Conservation (phyloP, 2,113 vertebrate genomes). For the Nannospalax galili region DNA sequence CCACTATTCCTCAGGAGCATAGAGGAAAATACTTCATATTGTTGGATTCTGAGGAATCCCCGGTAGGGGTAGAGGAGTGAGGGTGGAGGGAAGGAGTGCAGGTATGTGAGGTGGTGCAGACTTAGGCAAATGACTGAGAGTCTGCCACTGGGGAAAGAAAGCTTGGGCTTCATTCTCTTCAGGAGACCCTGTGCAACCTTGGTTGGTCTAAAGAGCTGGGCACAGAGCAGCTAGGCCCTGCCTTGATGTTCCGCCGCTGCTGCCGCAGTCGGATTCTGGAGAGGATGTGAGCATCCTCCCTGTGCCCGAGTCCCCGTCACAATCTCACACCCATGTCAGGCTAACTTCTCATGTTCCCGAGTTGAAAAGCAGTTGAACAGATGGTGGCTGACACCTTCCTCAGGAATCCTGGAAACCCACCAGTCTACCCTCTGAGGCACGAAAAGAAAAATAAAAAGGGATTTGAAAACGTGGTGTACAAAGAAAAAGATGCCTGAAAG, state of each 20-base stretch:
- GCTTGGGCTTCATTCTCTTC: neutral
- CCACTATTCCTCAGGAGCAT: neutral
- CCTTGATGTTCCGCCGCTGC: neutral
- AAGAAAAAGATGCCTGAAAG: neutral
- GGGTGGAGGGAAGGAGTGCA: neutral
- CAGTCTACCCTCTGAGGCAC: slow-evolving; percentile 73
- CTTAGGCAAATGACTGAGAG: neutral
- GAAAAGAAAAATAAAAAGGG: slow-evolving; percentile 3
- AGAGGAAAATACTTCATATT: neutral
- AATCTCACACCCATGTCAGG: slow-evolving; percentile 58
- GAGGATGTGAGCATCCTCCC: slow-evolving; percentile 31
- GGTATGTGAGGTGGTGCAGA: too few relatives aligned
- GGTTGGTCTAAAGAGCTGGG: neutral
- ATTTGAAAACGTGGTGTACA: neutral
- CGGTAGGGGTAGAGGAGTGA: neutral
- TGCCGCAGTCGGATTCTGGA: neutral
- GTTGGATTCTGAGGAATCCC: neutral
- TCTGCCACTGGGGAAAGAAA: neutral
- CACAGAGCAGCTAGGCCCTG: neutral
- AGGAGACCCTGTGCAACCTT: neutral
- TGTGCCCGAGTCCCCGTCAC: neutral
- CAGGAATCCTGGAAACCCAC: slow-evolving; percentile 79
- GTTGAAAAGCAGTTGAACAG: slow-evolving; percentile 71
- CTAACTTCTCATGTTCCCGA: slow-evolving; percentile 64
- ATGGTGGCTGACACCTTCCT: slow-evolving; percentile 81